These are phyloP conservation scores for Agriopis leucophaearia DNA, from an alignment of 2,888 invertebrate species.

Conservation along the genomic window DNA sequence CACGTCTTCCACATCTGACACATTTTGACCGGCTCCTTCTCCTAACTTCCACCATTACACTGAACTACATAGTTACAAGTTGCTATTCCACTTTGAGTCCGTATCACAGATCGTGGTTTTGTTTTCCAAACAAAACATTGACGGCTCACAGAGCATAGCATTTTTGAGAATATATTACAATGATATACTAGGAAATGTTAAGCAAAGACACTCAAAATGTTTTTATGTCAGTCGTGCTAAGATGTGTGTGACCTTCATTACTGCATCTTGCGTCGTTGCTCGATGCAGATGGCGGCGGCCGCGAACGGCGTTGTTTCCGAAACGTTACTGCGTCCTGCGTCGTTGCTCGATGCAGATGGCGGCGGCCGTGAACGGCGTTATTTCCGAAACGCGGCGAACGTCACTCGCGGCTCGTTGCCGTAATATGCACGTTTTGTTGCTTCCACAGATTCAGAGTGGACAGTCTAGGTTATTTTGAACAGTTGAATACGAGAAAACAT, in stretches of 20 bases:
- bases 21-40: too few relatives aligned
- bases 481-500: not conserved
- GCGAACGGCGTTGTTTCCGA: conserved; percentile 56
- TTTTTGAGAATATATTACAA: too few relatives aligned
- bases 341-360: conserved; percentile 62
- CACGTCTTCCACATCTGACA: too few relatives aligned
- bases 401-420: conserved; percentile 33
- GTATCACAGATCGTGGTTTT: too few relatives aligned
- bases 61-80: too few relatives aligned
- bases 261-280: conserved; percentile 45
- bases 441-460: not conserved
- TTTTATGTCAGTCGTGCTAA: too few relatives aligned
- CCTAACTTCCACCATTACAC: too few relatives aligned
- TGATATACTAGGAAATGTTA: too few relatives aligned
- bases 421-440: conserved; percentile 31
- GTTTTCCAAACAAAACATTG: too few relatives aligned
- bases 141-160: too few relatives aligned
- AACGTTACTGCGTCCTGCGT: conserved; percentile 27
- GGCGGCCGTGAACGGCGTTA: conserved; percentile 57
- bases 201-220: too few relatives aligned
- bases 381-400: conserved; percentile 42
- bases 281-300: conserved; percentile 60
- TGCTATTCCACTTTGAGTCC: too few relatives aligned
- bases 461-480: not conserved
- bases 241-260: not conserved